Evolutionary conservation across 1,140 invertebrate genomes (phyloP), one percentile per base, ranked within the genome.

Genomic region (Aphis craccivora): DNA sequence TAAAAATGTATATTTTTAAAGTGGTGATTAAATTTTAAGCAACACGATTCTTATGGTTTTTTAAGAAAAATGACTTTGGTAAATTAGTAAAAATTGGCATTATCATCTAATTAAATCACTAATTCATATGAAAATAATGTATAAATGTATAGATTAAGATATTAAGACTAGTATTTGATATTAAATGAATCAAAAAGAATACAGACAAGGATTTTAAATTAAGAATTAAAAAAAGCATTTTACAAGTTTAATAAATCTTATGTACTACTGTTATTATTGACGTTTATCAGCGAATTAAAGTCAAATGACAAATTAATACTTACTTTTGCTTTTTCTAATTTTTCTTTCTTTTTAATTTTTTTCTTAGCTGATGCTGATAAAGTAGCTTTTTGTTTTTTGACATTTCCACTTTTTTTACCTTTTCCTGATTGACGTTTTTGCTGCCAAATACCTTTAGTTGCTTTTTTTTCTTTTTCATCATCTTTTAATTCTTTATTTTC

Each of bases 401-500:
- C 25, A 93, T 93, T 93, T 84, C 48, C 81, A 51, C 81, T 23
- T 55, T 93, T 93, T 84, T 83, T 93, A 55, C 91, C 81, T 86
- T 93, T 93, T 20, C 91, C 81, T 18, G 91, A 53, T 93, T 93
- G 91, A 11, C 91, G 91, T 6, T 93, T 93, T 55, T 84, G 81
- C 30, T 93, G 91, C 91, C 91, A 93, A 86, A 93, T 93, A 93
- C 91, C 91, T 86, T 91, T 91, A 45, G 84, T 91, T 22, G 88
- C 20, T 92, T 94, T 91, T 93, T 92, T 83, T 87, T 91, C 76
- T 67, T 90, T 94, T 92, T 94, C 76, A 37, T 67, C 60, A 53
- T 94, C 45, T 67, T 94, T 84, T 23, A 37, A n/a, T 84, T 94
- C 93, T 91, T 94, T 60, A 84, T 92, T 55, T 92, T 94, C 91